Base-by-base conservation (phyloP, 2,797 vertebrate genomes). In the Tragopan temminckii region DNA sequence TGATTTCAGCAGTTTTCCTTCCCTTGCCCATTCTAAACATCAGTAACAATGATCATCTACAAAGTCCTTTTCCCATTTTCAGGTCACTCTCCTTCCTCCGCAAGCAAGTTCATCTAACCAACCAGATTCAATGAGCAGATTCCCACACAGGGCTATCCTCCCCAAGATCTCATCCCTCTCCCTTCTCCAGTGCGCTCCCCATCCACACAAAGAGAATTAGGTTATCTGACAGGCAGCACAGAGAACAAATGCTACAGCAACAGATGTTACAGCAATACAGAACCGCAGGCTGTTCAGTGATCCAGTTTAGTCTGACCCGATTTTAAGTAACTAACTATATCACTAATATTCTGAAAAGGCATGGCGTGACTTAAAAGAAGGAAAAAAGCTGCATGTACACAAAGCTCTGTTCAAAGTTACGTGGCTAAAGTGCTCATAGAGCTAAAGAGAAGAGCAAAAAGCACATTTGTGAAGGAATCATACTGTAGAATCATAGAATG, bases 171-270 rank as follows among this genome's bases (percentile, higher is more conserved):
- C 72, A 85, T n/a, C 9, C 29, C 38, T 67, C 52, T 90, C 35
- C 76, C 75, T 89, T 27, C 53, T 13, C 57, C 82, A 90, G 68
- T 20, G 46, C 2, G 2, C 38, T 90, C 78, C 52, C 42, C 66
- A n/a, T 13, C 90, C 55, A 81, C 81, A 78, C 67, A 35, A 33
- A 59, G 20, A 95, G 82, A 94, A 84, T 85, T 89, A 70, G 82
- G 90, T 95, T 88, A 91, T 74, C 85, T 82, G 63, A 33, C 42
- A 50, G 59, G 52, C 80, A 92, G 46, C 0, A 9, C n/a, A 61
- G 70, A 62, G 74, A 96, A 36, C 77, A 88, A 95, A 89, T 45
- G 29, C 72, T 81, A 45, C 82, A 92, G 91, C 74, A 96, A 81
- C 93, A 94, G 91, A 81, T 94, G 80, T 88, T 79, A 29, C 64